phyloP scores from a whole-genome alignment of 1,140 invertebrate species.

The Metaphire vulgaris region DNA sequence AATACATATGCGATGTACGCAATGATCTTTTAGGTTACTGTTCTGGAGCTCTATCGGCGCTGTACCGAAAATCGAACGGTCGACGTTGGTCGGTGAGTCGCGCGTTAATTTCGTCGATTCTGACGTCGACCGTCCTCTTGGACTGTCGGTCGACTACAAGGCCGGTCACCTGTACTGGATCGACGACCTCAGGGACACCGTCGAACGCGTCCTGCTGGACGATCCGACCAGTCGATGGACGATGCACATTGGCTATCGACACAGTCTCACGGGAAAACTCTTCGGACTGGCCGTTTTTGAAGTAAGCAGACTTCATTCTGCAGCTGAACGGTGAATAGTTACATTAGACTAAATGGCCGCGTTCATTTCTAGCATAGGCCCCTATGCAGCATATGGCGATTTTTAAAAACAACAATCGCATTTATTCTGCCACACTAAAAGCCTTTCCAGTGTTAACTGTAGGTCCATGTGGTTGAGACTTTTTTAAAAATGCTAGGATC shows the following conservation, averaged over 20 bases:
- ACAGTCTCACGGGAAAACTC: neutral
- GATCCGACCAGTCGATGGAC: neutral
- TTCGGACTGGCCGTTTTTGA: slow-evolving; percentile 16
- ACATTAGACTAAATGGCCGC: neutral
- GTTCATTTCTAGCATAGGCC: neutral
- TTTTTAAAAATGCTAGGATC: too few species aligned
- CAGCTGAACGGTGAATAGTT: neutral
- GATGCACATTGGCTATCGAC: neutral
- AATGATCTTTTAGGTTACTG: too few species aligned
- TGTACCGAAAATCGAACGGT: slow-evolving; percentile 21
- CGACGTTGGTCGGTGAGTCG: slow-evolving; percentile 18
- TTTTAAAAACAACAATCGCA: too few species aligned
- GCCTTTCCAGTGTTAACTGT: too few species aligned
- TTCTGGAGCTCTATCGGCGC: slow-evolving; percentile 22
- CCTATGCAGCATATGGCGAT: too few species aligned
- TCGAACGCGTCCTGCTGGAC: slow-evolving; percentile 7
- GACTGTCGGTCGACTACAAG: slow-evolving; percentile 22
- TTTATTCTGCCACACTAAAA: too few species aligned
- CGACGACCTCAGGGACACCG: slow-evolving; percentile 18
- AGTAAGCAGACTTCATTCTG: slow-evolving; percentile 1
- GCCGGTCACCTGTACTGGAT: slow-evolving; percentile 24
- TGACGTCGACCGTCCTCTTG: slow-evolving; percentile 6
- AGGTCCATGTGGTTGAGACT: too few species aligned
- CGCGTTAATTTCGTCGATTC: neutral
- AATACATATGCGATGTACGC: too few species aligned